Base-by-base conservation (phyloP, 2,797 vertebrate genomes). In the Knipowitschia caucasica region DNA sequence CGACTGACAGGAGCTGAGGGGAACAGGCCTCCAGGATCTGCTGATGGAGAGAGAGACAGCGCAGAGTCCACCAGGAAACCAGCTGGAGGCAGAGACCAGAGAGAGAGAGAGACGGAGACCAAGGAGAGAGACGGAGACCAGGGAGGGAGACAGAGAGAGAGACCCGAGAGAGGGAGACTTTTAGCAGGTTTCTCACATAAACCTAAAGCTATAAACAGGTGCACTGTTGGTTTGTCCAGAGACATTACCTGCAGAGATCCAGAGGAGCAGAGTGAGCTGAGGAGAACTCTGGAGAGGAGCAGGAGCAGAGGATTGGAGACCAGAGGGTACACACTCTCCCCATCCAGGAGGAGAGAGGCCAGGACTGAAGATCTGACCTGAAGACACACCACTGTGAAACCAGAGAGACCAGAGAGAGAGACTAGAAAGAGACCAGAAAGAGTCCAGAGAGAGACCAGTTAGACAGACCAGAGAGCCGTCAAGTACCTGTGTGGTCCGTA, bases 41-140 rank as follows among this genome's bases (percentile, higher is more conserved):
- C 80, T 98, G 96, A 73, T 99, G 96, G 64, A 95, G 82, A 66
- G 72, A 86, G 56, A 91, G 67, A 64, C 88, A 98, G 46, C 95
- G 90, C 46, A 98, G 70, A 0, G 92, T 94, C 96, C 96, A 99
- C 92, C 95, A 99, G 1, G 93, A 82, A 58, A 97, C 77, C 0
- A 92, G 87, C 96, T 98, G 24, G 7, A 15, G 5, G 5, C n/a
- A n/a, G n/a, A n/a, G n/a, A n/a, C n/a, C n/a, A n/a, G n/a, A n/a
- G n/a, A n/a, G n/a, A n/a, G n/a, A n/a, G n/a, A n/a, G n/a, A n/a
- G n/a, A n/a, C n/a, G n/a, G n/a, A n/a, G n/a, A n/a, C n/a, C n/a
- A n/a, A n/a, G n/a, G n/a, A n/a, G n/a, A n/a, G n/a, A n/a, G n/a
- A n/a, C n/a, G n/a, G n/a, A n/a, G n/a, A n/a, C n/a, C n/a, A n/a